These are phyloP conservation scores for Eupithecia insigniata DNA, from an alignment of 2,888 invertebrate species.

Conservation along the genomic window DNA sequence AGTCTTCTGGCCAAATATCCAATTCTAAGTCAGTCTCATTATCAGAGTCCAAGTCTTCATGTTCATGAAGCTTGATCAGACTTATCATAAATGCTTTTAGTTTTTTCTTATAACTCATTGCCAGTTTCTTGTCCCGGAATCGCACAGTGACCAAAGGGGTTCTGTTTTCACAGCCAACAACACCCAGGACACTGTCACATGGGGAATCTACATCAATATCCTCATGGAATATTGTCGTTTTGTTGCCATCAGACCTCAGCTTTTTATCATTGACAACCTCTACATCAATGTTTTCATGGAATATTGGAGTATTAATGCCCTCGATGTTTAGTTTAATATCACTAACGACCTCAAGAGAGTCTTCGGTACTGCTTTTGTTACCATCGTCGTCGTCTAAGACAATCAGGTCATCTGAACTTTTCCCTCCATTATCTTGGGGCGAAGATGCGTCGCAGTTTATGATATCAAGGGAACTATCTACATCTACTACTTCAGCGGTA, in stretches of 20 bases:
- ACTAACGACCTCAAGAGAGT: constrained; percentile 30
- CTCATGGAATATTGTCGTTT: constrained; percentile 65
- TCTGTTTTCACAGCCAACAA: constrained; percentile 72
- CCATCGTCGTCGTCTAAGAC: constrained; percentile 45
- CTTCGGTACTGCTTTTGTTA: constrained; percentile 38
- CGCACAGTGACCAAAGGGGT: constrained; percentile 73
- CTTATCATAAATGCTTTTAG: constrained; percentile 77
- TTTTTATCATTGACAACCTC: constrained; percentile 51
- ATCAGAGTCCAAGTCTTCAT: constrained; percentile 55
- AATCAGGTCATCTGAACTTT: constrained; percentile 55
- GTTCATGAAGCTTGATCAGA: constrained; percentile 68
- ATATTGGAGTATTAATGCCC: not conserved
- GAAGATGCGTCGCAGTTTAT: constrained; percentile 44
- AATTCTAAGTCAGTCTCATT: constrained; percentile 72
- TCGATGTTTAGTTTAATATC: not conserved
- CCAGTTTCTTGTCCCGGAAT: constrained; percentile 74
- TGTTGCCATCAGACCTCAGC: constrained; percentile 46
- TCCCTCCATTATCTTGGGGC: constrained; percentile 72
- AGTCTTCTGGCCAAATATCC: constrained; percentile 75
- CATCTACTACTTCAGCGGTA: constrained; percentile 51
- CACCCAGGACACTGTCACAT: constrained; percentile 63
- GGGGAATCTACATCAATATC: constrained; percentile 72
- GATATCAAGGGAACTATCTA: constrained; percentile 54
- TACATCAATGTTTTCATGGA: constrained; percentile 1
- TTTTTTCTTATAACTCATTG: constrained; percentile 73